Evolutionary conservation across 1,140 invertebrate species (phyloP).

Genomic region (Sitobion miscanthi): DNA sequence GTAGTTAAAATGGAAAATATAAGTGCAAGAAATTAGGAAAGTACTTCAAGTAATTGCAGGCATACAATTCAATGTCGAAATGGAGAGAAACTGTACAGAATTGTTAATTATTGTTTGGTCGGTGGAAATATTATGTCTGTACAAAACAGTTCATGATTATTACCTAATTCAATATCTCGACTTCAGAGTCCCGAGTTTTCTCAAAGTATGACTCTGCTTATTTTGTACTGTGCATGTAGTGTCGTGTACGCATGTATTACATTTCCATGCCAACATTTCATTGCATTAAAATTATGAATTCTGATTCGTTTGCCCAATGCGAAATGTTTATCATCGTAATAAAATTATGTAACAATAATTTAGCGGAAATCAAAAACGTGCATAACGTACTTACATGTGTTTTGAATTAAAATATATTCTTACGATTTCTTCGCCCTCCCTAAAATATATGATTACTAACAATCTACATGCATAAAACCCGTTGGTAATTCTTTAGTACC

Average conservation of each 20-base stretch:
- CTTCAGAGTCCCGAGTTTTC: background rate
- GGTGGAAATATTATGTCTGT: background rate
- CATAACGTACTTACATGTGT: background rate
- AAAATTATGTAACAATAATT: background rate
- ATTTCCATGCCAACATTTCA: background rate
- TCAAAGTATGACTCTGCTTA: background rate
- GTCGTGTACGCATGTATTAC: background rate
- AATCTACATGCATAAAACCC: background rate
- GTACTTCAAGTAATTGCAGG: background rate
- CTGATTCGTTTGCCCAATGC: background rate
- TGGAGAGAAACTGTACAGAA: background rate
- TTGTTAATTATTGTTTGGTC: background rate
- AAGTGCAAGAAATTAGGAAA: background rate
- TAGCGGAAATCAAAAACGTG: background rate
- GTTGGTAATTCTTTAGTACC: background rate
- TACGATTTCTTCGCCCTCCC: background rate
- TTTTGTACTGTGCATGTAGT: background rate
- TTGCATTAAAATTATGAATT: background rate
- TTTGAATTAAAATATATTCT: background rate
- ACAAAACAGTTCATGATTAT: background rate
- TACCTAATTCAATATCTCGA: background rate
- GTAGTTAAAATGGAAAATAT: background rate
- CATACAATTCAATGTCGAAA: background rate
- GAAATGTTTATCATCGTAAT: background rate
- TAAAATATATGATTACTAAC: background rate